phyloP scores from a whole-genome alignment of 2,113 vertebrate species.

The Psittacus erithacus region DNA sequence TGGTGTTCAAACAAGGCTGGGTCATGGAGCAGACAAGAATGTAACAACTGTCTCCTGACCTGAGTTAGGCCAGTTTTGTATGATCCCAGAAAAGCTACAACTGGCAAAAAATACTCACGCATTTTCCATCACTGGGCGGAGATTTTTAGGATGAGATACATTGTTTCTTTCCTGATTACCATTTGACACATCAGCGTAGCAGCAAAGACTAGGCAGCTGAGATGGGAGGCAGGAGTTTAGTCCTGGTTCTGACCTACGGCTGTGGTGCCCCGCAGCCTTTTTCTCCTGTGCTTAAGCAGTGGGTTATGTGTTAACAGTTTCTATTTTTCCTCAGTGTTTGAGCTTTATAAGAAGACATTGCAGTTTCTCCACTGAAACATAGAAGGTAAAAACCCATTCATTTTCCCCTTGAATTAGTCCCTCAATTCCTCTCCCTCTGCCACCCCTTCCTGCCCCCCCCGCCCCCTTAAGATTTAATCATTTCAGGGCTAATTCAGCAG shows the following conservation, averaged over 20 bases:
- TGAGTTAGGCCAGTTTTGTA: accelerated
- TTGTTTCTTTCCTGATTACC: neutral
- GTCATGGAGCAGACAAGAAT: neutral
- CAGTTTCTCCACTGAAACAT: neutral
- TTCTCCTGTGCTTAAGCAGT: neutral
- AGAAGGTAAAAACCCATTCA: neutral
- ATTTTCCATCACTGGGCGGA: neutral
- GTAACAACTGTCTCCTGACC: neutral
- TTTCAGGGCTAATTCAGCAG: neutral
- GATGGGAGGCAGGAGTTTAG: neutral
- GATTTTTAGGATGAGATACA: neutral
- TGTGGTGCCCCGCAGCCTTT: neutral
- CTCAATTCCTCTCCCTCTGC: accelerated
- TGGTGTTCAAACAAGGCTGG: neutral
- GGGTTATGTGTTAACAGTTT: neutral
- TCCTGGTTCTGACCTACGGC: neutral
- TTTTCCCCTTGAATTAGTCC: neutral
- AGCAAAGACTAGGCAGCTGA: neutral
- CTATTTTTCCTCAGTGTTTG: neutral
- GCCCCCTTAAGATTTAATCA: neutral
- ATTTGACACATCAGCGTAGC: too few relatives aligned
- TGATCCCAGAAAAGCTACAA: neutral
- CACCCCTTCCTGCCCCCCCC: too few relatives aligned
- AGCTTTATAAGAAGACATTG: neutral
- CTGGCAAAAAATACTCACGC: neutral